phyloP scores from a whole-genome alignment of 2,797 vertebrate genomes.

The Malurus splendens region DNA sequence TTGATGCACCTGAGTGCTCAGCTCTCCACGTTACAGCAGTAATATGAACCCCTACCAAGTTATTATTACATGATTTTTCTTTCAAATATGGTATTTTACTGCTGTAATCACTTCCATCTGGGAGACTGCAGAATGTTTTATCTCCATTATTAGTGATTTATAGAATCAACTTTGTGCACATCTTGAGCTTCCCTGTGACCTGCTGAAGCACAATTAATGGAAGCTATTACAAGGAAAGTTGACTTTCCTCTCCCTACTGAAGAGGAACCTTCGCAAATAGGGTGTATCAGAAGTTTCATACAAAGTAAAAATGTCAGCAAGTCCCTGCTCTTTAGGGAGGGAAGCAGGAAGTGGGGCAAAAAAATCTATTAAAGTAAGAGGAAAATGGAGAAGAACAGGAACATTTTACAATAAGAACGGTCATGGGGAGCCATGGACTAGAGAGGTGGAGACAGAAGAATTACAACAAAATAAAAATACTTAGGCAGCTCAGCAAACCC shows the following conservation, averaged over 20 bases:
- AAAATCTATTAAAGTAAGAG: background rate
- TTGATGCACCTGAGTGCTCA: background rate
- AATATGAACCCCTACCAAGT: background rate
- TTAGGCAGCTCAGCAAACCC: background rate
- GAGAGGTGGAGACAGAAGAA: background rate
- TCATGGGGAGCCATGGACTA: background rate
- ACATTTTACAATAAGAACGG: background rate
- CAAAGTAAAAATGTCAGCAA: background rate
- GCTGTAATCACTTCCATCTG: background rate
- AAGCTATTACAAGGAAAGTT: background rate
- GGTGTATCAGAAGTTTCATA: background rate
- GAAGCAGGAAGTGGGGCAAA: background rate
- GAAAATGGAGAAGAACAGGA: background rate
- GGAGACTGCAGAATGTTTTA: background rate
- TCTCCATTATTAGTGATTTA: conserved; percentile 15
- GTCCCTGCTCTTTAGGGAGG: background rate
- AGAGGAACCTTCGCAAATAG: background rate
- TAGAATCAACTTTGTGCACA: background rate
- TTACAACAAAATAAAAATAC: background rate
- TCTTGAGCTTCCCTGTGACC: conserved; percentile 8
- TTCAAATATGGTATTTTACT: conserved; percentile 19
- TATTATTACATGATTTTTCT: conserved; percentile 5
- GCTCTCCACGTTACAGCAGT: conserved; percentile 13
- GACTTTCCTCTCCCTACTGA: background rate
- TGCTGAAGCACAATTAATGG: conserved; percentile 41